A percentile compares a stretch with the other conserved stretches of the same genome.
Conservation (phyloP, 2,888 invertebrate genomes). For the Apodemia duryi region DNA sequence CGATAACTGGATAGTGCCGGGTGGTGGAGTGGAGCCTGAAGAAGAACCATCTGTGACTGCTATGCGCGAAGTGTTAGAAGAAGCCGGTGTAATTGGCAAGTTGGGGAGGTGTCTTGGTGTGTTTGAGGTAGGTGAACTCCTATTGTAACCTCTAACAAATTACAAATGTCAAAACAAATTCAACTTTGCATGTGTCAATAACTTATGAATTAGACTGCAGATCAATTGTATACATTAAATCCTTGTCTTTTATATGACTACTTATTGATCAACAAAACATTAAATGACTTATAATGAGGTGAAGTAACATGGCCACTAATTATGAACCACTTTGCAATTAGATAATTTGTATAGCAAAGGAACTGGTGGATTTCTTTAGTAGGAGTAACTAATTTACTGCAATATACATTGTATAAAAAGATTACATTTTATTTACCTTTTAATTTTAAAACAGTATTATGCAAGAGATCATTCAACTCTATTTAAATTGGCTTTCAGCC, state of each 20-base stretch:
- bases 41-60: conserved; percentile 94
- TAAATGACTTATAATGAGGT: not conserved
- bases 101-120: conserved; percentile 94
- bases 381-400: not conserved
- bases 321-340: not conserved
- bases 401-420: not conserved
- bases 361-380: not conserved
- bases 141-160: conserved; percentile 15
- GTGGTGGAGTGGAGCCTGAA: conserved; percentile 97
- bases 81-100: conserved; percentile 96
- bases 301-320: not conserved
- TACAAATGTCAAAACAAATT: conserved; percentile 12
- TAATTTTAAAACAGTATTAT: conserved; percentile 18
- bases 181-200: conserved; percentile 1
- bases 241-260: not conserved
- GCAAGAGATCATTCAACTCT: conserved; percentile 21
- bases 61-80: conserved; percentile 95
- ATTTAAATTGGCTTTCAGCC: conserved; percentile 15
- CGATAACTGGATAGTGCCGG: conserved; percentile 97
- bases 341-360: not conserved
- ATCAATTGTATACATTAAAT: not conserved
- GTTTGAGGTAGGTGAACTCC: conserved; percentile 87
- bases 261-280: no score
- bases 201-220: not conserved
- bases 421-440: not conserved